Evolutionary conservation across 2,113 vertebrate species (phyloP), one percentile per base, ranked within the genome.

Genomic region (Chaetura pelagica): DNA sequence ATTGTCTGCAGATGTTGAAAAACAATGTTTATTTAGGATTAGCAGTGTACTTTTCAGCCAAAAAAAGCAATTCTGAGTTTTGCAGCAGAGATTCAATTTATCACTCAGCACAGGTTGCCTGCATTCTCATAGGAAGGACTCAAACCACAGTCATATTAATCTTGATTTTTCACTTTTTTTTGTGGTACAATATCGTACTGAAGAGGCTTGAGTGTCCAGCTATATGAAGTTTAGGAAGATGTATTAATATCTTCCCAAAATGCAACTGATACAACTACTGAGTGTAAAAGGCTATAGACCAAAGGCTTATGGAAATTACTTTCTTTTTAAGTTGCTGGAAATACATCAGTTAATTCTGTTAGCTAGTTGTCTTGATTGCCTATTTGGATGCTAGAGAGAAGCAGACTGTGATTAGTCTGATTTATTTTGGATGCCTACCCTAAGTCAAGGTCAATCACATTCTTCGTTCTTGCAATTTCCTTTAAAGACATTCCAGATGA

Each of bases 401-500:
- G 57, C 76, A 86, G 80, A 27, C 68, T 92, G 61, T 91, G 90
- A 95, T 96, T 95, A 96, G 93, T 84, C 89, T 94, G 76, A 66
- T 89, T 94, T 95, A 90, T 90, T 95, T 96, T 89, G 94, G 72
- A 78, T 67, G 38, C 34, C 42, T 93, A 62, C 68, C 40, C 27
- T 85, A 88, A 94, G 85, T 90, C 94, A 94, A 96, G 92, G 95
- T 94, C 94, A 95, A 90, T 90, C 68, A 84, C 38, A 24, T 77
- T 14, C 49, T 23, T 92, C 0, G 0, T 81, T 78, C 83, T 72
- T 67, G 80, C 14, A 61, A 74, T 90, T 93, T 96, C 42, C 76
- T 92, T 84, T 67, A 74, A 92, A 88, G 72, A 92, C 71, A 52
- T 75, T 92, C 55, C 23, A 38, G 38, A 42, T 71, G 10, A 92